Evolutionary conservation across 1,140 invertebrate species (phyloP).

Genomic region (Anoplophora glabripennis): DNA sequence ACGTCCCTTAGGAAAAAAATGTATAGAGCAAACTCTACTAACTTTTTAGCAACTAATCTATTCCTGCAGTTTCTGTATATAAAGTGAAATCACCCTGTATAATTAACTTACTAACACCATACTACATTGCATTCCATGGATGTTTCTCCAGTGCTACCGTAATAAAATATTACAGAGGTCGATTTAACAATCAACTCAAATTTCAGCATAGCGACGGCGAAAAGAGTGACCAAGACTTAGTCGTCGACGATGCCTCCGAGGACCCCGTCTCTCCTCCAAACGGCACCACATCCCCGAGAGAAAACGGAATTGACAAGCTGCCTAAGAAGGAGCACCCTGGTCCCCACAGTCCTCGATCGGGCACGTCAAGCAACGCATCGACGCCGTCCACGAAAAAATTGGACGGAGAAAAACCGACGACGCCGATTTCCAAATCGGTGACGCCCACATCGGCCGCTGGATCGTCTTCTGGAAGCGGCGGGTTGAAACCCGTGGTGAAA

Average conservation of each 20-base stretch:
- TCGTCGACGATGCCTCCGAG: conserved; percentile 88
- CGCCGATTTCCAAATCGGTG: conserved; percentile 85
- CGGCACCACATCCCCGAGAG: conserved; percentile 75
- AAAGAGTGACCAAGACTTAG: conserved; percentile 84
- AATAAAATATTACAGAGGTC: too few species aligned
- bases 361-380: conserved; percentile 76
- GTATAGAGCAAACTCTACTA: too few species aligned
- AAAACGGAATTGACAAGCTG: conserved; percentile 67
- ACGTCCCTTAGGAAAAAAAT: too few species aligned
- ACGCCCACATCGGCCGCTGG: conserved; percentile 68
- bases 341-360: conserved; percentile 64
- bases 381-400: conserved; percentile 76
- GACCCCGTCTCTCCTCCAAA: too few species aligned
- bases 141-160: too few species aligned
- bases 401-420: conserved; percentile 79
- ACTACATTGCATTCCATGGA: too few species aligned
- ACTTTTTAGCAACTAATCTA: too few species aligned
- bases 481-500: conserved; percentile 60
- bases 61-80: too few species aligned
- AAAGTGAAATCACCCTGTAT: too few species aligned
- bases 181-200: too few species aligned
- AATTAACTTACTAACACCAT: too few species aligned
- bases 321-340: conserved; percentile 59
- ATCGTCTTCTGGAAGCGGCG: conserved; percentile 43
- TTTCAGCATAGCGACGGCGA: conserved; percentile 75